Evolutionary conservation across 2,113 vertebrate species (phyloP), one percentile per base, ranked within the genome.

Genomic region (Neogobius melanostomus): DNA sequence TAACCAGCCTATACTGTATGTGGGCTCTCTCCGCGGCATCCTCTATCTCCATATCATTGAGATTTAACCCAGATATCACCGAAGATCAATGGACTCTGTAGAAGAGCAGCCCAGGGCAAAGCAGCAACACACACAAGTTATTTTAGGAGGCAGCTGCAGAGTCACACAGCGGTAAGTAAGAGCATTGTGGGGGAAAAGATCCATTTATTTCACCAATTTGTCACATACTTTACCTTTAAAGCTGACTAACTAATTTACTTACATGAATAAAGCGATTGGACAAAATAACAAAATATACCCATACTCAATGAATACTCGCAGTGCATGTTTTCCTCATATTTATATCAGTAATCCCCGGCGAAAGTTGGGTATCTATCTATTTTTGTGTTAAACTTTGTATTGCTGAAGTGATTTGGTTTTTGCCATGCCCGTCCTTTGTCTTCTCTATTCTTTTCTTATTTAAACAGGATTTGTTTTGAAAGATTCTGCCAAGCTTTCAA

Each of bases 1-100:
- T 83, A 87, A 85, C 84, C 83, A 87, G 82, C 78, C 69, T 70
- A 64, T 79, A 86, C 81, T 83, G 76, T 90, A 81, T 68, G 79
- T 51, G 43, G 52, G 68, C 73, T 82, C 73, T 82, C 72, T 81
- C 59, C 72, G 68, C 82, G 21, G 75, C 59, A 80, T 75, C 71
- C 79, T 77, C 66, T 71, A 89, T 84, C 28, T 36, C 28, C 72
- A 75, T 8, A 81, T 80, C 74, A 80, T 72, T 74, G 69, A 72
- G 82, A 76, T 77, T 66, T 75, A 69, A 82, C 79, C 85, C 36
- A 75, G 61, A 86, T 84, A 83, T 83, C 57, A 85, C 85, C 80
- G 85, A 85, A 85, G 72, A 78, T 70, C 67, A 57, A 48, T 74
- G 50, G 17, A 49, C 47, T 15, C 49, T 50, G 44, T 43, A 66